Evolutionary conservation across 2,797 vertebrate species (phyloP), one percentile per base, ranked within the genome.

Genomic region (Vultur gryphus): DNA sequence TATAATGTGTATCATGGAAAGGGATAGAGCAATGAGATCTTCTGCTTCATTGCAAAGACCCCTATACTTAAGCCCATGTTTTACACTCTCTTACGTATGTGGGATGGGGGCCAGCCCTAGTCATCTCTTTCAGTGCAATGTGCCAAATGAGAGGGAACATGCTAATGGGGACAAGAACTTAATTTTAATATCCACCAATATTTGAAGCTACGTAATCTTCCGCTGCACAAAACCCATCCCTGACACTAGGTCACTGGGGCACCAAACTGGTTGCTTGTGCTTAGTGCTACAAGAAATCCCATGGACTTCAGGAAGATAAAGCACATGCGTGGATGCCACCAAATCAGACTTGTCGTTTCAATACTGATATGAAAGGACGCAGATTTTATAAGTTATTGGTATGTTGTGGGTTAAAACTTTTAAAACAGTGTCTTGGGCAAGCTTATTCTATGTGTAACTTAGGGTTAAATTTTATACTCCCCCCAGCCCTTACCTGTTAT

Each of bases 61-160:
- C 20, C 31, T 46, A 3, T 35, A 46, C 39, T 51, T 75, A 20
- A 90, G 17, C n/a, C 29, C 3, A 0, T 48, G 25, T 62, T 89
- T 72, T 86, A 41, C 11, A 24, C 6, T 41, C 15, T 16, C 57
- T 89, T 70, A 73, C 0, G 0, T 29, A 18, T 1, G 1, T 12
- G 41, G 44, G 66, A 44, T 14, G 58, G 14, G 13, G 39, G 39
- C n/a, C 84, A 90, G 43, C 11, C 31, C 31, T 31, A 4, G 7
- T 52, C 28, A 39, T 21, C 31, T 46, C 69, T 57, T 84, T 15
- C 17, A 62, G 23, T 61, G 49, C 54, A 24, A 12, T 8, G 44
- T 64, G 55, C 65, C 65, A 77, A 61, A 58, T 33, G 31, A 55
- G 39, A 49, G 13, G 9, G 31, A 55, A 55, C 15, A 12, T 11